Conservation (phyloP, 2,888 invertebrate genomes). For the Agrochola lychnidis region DNA sequence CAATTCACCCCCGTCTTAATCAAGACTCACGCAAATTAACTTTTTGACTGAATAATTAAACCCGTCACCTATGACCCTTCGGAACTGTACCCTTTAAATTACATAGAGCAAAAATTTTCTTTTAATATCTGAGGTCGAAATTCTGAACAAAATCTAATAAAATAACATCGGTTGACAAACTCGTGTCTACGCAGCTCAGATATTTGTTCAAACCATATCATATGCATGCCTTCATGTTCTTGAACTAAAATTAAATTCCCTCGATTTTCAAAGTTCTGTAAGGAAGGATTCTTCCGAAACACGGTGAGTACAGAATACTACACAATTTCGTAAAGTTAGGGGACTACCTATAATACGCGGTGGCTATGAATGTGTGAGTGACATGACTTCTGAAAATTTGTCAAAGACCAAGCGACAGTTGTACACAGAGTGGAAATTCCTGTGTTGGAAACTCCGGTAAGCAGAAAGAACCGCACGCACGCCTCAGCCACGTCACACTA, state of each 20-base stretch:
- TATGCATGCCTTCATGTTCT: conserved; percentile 56
- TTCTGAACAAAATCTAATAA: conserved; percentile 42
- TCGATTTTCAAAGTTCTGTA: conserved; percentile 65
- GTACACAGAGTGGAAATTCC: conserved; percentile 54
- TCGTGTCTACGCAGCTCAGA: conserved; percentile 27
- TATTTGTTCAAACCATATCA: conserved; percentile 51
- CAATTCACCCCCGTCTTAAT: conserved; percentile 61
- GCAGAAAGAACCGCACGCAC: conserved; percentile 49
- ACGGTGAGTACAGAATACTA: conserved; percentile 39
- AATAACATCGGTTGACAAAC: conserved; percentile 20
- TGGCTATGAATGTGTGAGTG: conserved; percentile 40
- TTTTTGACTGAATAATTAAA: conserved; percentile 62
- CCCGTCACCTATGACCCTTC: conserved; percentile 44
- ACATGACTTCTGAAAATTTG: conserved; percentile 67
- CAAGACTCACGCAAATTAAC: conserved; percentile 57
- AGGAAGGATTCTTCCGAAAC: conserved; percentile 69
- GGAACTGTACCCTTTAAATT: background rate
- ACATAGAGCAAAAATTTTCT: background rate
- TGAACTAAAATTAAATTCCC: conserved; percentile 73
- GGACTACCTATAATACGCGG: background rate
- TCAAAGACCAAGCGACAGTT: conserved; percentile 61
- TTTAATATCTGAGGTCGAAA: conserved; percentile 19
- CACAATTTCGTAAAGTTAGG: conserved; percentile 62
- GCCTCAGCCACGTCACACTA: conserved; percentile 40
- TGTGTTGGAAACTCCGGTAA: conserved; percentile 43